phyloP scores from a whole-genome alignment of 2,797 vertebrate species.

The Mergus octosetaceus region DNA sequence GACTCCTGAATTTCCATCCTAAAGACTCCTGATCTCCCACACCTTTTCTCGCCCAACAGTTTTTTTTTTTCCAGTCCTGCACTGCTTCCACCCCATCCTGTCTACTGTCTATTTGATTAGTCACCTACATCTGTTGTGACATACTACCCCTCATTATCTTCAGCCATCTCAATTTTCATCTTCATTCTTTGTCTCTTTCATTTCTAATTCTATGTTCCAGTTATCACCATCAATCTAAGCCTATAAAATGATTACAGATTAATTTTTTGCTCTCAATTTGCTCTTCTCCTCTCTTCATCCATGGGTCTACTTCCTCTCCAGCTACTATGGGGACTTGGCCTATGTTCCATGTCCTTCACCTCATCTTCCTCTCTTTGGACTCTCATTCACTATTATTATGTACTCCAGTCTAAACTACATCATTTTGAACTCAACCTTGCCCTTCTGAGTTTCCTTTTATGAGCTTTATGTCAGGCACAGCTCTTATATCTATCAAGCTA shows the following conservation, averaged over 20 bases:
- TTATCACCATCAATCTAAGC: background rate
- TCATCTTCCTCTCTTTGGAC: background rate
- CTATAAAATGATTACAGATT: background rate
- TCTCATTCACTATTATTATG: background rate
- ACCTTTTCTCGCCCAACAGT: background rate
- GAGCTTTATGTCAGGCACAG: background rate
- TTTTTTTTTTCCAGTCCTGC: background rate
- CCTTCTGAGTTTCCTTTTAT: background rate
- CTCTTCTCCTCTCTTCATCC: background rate
- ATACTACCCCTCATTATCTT: rapidly evolving
- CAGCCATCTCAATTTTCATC: background rate
- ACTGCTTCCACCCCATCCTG: background rate
- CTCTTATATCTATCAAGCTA: background rate
- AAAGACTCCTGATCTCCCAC: background rate
- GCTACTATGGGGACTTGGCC: rapidly evolving
- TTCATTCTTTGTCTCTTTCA: background rate
- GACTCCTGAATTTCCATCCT: background rate
- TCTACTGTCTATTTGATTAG: background rate
- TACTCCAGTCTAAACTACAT: background rate
- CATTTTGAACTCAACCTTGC: background rate
- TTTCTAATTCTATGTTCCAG: background rate
- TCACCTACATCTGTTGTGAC: background rate
- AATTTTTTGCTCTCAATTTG: background rate
- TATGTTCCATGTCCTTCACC: background rate
- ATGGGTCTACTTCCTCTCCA: background rate